These are phyloP conservation scores for Plecotus auritus DNA, from an alignment of 2,113 vertebrate species.

Conservation along the genomic window DNA sequence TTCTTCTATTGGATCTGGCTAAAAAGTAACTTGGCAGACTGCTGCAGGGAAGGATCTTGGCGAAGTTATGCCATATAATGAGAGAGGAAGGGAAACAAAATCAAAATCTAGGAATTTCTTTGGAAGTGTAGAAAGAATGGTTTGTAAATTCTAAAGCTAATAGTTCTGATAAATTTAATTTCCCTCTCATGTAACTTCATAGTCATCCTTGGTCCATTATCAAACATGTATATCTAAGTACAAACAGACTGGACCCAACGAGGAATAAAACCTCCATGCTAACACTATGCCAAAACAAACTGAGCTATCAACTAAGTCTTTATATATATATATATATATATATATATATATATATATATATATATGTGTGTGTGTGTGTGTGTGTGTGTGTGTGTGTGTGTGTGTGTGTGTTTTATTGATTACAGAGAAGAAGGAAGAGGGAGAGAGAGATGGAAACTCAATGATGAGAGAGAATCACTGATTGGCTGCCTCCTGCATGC, in stretches of 20 bases:
- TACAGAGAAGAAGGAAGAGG: too few relatives aligned
- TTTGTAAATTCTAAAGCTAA: conserved; percentile 1
- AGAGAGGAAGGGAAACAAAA: neutral
- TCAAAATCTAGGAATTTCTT: neutral
- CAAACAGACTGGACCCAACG: neutral
- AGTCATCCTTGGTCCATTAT: neutral
- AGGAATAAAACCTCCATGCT: neutral
- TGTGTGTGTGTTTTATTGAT: too few relatives aligned
- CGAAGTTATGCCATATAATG: neutral
- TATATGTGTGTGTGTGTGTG: too few relatives aligned
- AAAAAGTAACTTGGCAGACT: neutral
- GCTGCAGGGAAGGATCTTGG: neutral
- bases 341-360: too few relatives aligned
- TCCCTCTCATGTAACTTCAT: neutral
- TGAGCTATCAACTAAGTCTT: neutral
- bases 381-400: too few relatives aligned
- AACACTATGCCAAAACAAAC: neutral
- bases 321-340: too few relatives aligned
- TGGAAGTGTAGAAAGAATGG: neutral
- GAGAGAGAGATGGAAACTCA: too few relatives aligned
- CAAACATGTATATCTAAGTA: neutral
- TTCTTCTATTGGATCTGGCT: neutral
- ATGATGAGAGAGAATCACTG: too few relatives aligned
- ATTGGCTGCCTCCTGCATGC: too few relatives aligned
- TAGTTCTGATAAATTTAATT: neutral